Conservation (phyloP, 1,140 invertebrate species). For the Eriocheir sinensis region DNA sequence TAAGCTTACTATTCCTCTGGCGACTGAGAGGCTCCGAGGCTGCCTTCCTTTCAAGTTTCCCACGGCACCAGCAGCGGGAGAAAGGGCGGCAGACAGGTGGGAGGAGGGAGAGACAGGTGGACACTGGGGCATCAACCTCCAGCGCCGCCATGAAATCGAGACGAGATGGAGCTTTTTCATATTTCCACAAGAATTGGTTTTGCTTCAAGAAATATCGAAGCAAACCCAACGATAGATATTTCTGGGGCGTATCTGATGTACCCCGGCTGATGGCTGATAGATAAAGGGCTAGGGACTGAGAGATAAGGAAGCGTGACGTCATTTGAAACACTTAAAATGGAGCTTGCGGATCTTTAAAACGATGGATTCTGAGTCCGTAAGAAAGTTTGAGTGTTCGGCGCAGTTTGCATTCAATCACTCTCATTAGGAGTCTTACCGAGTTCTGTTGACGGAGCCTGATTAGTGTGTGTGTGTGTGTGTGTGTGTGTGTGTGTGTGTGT, state of each 20-base stretch:
- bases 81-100: too few relatives aligned
- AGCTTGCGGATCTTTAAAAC: background rate
- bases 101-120: too few relatives aligned
- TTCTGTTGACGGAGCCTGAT: background rate
- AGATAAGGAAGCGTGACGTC: background rate
- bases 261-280: background rate
- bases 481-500: constrained; percentile 22
- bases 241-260: constrained; percentile 13
- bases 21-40: too few relatives aligned
- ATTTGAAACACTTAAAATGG: background rate
- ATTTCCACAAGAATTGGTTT: background rate
- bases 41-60: too few relatives aligned
- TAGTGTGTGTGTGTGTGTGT: background rate
- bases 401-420: background rate
- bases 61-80: background rate
- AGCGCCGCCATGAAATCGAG: background rate
- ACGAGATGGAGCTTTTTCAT: background rate
- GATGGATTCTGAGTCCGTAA: background rate
- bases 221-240: background rate
- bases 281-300: background rate
- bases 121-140: background rate
- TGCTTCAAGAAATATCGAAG: background rate
- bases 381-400: background rate
- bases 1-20: too few relatives aligned
- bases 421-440: background rate